These are phyloP conservation scores for Cerastoderma edule DNA, from an alignment of 2,888 invertebrate species.

Conservation along the genomic window DNA sequence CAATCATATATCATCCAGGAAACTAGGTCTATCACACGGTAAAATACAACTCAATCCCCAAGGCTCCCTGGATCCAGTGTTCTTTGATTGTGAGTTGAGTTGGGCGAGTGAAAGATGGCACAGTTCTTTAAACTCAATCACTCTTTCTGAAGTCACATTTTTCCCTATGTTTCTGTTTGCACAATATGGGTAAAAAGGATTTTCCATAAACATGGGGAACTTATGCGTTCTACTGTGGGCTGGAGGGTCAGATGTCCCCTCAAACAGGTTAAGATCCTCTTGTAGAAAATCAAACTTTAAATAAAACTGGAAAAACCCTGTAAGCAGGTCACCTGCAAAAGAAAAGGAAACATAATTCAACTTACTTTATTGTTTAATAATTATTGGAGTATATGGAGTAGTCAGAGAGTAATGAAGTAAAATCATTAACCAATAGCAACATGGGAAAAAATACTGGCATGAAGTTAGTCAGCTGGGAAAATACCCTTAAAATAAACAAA, in stretches of 20 bases:
- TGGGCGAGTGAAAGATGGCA: background rate
- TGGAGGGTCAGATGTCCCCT: background rate
- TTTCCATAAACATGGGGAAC: background rate
- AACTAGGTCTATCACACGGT: background rate
- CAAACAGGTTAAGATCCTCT: background rate
- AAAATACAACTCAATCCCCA: conserved; percentile 18
- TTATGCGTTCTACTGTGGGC: background rate
- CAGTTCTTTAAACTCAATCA: background rate
- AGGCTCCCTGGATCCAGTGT: background rate
- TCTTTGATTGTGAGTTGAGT: background rate
- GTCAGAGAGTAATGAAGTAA: too few relatives aligned
- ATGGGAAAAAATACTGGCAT: too few relatives aligned
- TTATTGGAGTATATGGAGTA: too few relatives aligned
- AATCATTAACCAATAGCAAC: too few relatives aligned
- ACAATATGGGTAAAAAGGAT: background rate
- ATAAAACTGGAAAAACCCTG: conserved; percentile 9
- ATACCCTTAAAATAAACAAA: too few relatives aligned
- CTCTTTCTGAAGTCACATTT: background rate
- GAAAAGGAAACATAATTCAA: background rate
- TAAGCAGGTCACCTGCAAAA: conserved; percentile 1
- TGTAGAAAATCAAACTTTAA: conserved; percentile 1
- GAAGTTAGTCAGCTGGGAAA: too few relatives aligned
- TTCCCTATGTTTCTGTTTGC: background rate
- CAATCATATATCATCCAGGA: background rate
- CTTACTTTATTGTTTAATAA: too few relatives aligned